phyloP scores from a whole-genome alignment of 2,888 invertebrate genomes.

The Molanna angustata region DNA sequence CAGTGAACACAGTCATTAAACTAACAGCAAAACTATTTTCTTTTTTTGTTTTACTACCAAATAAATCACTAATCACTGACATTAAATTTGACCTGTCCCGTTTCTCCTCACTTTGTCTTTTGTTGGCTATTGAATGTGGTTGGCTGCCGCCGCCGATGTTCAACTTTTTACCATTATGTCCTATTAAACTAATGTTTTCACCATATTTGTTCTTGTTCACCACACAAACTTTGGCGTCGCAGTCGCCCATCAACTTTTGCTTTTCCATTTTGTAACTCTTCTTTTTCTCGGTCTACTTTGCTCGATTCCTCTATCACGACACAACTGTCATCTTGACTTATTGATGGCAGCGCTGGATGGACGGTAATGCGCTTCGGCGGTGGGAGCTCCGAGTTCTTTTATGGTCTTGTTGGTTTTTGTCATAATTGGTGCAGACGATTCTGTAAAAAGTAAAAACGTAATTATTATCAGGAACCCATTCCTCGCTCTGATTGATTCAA shows the following conservation, averaged over 20 bases:
- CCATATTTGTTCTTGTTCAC: neutral
- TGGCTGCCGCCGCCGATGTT: no score
- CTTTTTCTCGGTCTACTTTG: neutral
- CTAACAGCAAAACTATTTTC: slow-evolving; percentile 16
- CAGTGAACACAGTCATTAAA: slow-evolving; percentile 15
- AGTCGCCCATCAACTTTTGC: slow-evolving; percentile 13
- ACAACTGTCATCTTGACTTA: neutral
- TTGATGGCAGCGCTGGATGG: no score
- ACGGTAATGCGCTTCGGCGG: no score
- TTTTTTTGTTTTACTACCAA: slow-evolving; percentile 16
- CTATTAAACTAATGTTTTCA: neutral
- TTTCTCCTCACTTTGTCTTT: neutral
- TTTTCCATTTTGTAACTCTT: slow-evolving; percentile 7
- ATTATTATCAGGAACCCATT: no score
- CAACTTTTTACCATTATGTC: neutral
- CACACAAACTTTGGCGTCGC: no score
- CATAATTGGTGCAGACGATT: no score
- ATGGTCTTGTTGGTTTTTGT: no score
- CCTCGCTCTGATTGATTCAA: no score
- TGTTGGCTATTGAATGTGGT: neutral
- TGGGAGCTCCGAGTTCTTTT: no score
- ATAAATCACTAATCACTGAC: slow-evolving; percentile 25
- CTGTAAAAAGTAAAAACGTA: no score
- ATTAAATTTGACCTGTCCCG: slow-evolving; percentile 7
- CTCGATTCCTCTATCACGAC: neutral